Evolutionary conservation across 2,888 invertebrate genomes (phyloP), one percentile per base, ranked within the genome.

Genomic region (Exephanes ischioxanthus): DNA sequence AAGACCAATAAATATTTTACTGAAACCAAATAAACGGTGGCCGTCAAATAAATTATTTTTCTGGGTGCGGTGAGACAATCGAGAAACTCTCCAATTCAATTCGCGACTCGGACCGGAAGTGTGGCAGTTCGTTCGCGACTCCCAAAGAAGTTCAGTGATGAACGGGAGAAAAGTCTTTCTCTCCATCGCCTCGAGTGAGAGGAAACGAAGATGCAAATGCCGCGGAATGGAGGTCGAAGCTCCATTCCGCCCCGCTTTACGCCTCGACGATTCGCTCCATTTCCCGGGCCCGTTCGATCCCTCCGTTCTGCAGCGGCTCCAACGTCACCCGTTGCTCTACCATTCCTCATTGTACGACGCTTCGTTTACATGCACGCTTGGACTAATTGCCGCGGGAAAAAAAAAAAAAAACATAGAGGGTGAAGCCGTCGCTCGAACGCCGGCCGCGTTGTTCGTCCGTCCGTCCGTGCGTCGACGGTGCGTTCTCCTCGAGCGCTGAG

Each of bases 181-280:
- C 1, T 37, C 7, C 7, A 4, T 9, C 37, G 37, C 37, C 37
- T 9, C 37, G 37, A 9, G 37, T 37, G 2, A 37, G 37, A 1
- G 9, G 37, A 9, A 37, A 37, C 37, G 37, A 37, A 7, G 37
- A 37, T 37, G 37, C 37, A 7, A 37, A 33, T 6, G 33, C 5
- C 33, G 33, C 33, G 33, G 5, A 33, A 37, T 37, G 37, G 37
- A 37, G 37, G 37, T 9, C 37, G 9, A 37, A 11, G 19, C 16
- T 48, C 51, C 51, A 11, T n/a, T 63, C 26, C 66, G 45, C 58
- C 63, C 79, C 77, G 80, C 73, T 77, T 73, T 80, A 84, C 76
- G 51, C 72, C 45, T 75, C 72, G 72, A 84, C 81, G 81, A 81
- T 81, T 81, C 70, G 80, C 68, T 81, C 73, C 78, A 84, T 81